A percentile compares a stretch with the other conserved stretches of the same genome.
Evolutionary conservation across 2,888 invertebrate genomes (phyloP).

Genomic region (Tipula helvola): DNA sequence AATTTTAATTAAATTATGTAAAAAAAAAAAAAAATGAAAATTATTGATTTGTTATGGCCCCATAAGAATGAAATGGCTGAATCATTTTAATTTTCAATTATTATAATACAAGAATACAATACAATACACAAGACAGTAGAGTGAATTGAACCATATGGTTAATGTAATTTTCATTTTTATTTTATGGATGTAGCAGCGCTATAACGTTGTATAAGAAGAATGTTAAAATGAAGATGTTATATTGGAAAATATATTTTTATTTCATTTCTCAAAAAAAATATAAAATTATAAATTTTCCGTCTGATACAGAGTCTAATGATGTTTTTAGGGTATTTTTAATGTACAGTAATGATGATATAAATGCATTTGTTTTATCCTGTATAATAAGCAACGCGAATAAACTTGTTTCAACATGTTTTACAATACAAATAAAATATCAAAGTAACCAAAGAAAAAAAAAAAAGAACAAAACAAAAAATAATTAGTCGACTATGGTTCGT

Average conservation of each 20-base stretch:
- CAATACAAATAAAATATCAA: background rate
- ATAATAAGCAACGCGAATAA: background rate
- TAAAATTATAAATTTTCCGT: background rate
- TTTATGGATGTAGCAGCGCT: background rate
- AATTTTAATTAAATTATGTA: background rate
- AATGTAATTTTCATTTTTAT: background rate
- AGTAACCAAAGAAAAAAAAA: background rate
- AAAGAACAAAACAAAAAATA: background rate
- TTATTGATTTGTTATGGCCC: background rate
- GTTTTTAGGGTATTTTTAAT: background rate
- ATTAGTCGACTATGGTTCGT: background rate
- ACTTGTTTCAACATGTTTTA: background rate
- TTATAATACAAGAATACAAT: background rate
- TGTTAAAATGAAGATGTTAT: background rate
- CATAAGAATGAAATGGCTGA: background rate
- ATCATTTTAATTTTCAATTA: background rate
- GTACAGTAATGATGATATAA: background rate
- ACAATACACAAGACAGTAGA: background rate
- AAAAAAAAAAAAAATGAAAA: background rate
- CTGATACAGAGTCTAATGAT: background rate
- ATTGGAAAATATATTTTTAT: background rate
- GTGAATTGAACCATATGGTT: background rate
- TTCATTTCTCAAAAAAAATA: background rate
- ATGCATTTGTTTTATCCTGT: background rate
- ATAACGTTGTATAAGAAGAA: background rate